These are phyloP conservation scores for Trichopoda pennipes DNA, from an alignment of 2,888 invertebrate genomes.

Conservation along the genomic window DNA sequence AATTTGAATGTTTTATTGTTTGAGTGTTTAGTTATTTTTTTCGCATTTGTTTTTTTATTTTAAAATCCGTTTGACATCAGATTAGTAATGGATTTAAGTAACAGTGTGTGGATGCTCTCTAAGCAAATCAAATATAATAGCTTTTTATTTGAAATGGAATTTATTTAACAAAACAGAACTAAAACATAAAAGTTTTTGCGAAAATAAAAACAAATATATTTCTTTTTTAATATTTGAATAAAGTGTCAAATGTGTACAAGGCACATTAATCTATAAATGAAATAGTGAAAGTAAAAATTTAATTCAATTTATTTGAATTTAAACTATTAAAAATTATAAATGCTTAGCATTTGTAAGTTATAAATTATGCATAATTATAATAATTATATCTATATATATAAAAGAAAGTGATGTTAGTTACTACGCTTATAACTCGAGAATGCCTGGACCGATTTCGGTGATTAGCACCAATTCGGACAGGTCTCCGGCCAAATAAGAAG, in stretches of 20 bases:
- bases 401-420: too few relatives aligned
- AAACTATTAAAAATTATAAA: too few relatives aligned
- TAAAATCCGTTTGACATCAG: slow-evolving; percentile 53
- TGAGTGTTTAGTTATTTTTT: background rate
- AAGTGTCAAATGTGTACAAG: too few relatives aligned
- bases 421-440: too few relatives aligned
- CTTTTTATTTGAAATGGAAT: slow-evolving; percentile 37
- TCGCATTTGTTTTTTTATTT: slow-evolving; percentile 20
- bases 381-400: too few relatives aligned
- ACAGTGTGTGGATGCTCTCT: slow-evolving; percentile 21
- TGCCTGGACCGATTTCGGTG: too few relatives aligned
- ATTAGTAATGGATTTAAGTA: slow-evolving; percentile 55
- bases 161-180: slow-evolving; percentile 9
- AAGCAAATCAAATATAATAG: slow-evolving; percentile 51
- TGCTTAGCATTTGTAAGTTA: too few relatives aligned
- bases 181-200: background rate
- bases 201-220: background rate
- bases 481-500: too few relatives aligned
- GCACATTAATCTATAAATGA: background rate
- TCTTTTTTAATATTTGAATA: too few relatives aligned
- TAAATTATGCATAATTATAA: too few relatives aligned
- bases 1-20: slow-evolving; percentile 20
- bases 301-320: too few relatives aligned
- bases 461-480: too few relatives aligned
- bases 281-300: background rate